phyloP scores from a whole-genome alignment of 2,888 invertebrate species.

The Lingula anatina region DNA sequence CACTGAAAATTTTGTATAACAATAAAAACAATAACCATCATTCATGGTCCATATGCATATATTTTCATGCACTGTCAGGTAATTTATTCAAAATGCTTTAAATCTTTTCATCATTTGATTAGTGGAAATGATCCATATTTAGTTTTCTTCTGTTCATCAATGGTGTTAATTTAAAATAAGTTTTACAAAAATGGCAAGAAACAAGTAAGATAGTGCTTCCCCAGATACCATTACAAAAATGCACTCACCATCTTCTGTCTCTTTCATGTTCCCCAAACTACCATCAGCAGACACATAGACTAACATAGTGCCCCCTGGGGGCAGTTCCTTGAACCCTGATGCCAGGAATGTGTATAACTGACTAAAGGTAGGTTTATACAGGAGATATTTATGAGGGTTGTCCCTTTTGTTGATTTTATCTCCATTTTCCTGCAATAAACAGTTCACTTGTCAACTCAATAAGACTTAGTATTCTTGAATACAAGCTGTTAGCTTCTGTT shows the following conservation, averaged over 20 bases:
- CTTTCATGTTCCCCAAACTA: constrained; percentile 58
- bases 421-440: constrained; percentile 63
- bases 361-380: constrained; percentile 90
- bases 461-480: not conserved
- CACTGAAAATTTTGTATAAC: constrained; percentile 56
- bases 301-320: constrained; percentile 82
- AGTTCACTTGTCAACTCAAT: not conserved
- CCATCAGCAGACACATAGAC: constrained; percentile 88
- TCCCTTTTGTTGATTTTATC: constrained; percentile 64
- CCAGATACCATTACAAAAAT: too few species aligned
- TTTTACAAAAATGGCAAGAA: too few species aligned
- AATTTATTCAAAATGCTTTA: too few species aligned
- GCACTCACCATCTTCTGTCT: constrained; percentile 79
- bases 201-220: too few species aligned
- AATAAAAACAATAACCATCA: constrained; percentile 8
- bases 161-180: too few species aligned
- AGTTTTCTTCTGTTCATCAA: too few species aligned
- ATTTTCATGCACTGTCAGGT: too few species aligned
- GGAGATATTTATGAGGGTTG: constrained; percentile 94
- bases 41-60: not conserved
- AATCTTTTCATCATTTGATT: too few species aligned
- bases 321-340: constrained; percentile 80
- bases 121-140: too few species aligned
- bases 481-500: too few species aligned
- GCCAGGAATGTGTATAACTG: constrained; percentile 85